phyloP scores from a whole-genome alignment of 2,888 invertebrate species.

The Reticulitermes lucifugus region DNA sequence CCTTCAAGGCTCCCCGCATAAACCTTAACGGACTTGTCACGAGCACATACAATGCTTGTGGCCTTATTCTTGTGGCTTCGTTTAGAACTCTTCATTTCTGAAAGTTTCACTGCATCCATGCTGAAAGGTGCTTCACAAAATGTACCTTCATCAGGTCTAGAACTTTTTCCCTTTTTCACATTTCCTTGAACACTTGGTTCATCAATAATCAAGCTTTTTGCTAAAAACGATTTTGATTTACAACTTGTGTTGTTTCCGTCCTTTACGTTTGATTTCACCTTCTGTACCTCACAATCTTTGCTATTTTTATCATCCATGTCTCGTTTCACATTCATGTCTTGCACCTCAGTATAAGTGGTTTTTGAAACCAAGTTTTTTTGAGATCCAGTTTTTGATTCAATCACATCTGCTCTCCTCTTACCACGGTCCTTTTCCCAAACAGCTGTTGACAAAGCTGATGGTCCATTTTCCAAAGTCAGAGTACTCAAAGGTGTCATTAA shows the following conservation, averaged over 20 bases:
- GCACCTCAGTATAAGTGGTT: not conserved
- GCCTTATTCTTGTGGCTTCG: not conserved
- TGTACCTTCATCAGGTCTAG: not conserved
- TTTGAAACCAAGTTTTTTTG: not conserved
- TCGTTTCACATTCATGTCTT: not conserved
- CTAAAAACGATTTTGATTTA: not conserved
- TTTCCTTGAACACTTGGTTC: not conserved
- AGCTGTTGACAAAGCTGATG: not conserved
- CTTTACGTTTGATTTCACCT: not conserved
- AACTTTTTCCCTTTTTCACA: not conserved
- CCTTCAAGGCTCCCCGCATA: not conserved
- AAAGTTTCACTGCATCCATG: not conserved
- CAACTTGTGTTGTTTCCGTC: not conserved
- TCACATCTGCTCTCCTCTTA: not conserved
- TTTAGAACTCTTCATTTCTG: not conserved
- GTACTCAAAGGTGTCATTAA: not conserved
- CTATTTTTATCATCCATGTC: not conserved
- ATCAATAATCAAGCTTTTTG: not conserved
- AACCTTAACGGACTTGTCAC: not conserved
- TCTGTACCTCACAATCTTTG: not conserved
- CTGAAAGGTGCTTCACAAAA: not conserved
- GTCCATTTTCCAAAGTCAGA: not conserved
- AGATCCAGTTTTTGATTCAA: not conserved
- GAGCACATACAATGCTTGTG: not conserved
- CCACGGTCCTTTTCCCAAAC: not conserved